Evolutionary conservation across 2,113 vertebrate species (phyloP).

Genomic region (Phasianus colchicus): DNA sequence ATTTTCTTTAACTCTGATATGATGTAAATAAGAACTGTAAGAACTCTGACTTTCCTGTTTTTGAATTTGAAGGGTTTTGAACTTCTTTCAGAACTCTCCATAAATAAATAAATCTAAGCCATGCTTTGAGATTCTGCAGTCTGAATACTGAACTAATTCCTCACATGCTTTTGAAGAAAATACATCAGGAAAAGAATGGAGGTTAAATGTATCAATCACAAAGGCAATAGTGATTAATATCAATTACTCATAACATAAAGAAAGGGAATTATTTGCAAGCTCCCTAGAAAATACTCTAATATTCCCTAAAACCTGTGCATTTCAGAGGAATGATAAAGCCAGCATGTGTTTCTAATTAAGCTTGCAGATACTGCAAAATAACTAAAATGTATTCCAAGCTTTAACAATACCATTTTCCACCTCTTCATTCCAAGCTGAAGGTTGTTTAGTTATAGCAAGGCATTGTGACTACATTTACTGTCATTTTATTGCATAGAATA

Average conservation of each 20-base stretch:
- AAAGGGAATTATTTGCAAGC: neutral
- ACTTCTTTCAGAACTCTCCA: neutral
- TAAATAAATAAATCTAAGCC: neutral
- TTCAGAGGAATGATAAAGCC: constrained; percentile 19
- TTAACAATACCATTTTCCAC: neutral
- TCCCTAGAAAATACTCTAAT: neutral
- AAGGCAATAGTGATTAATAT: neutral
- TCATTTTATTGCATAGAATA: neutral
- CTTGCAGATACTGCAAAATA: constrained; percentile 59
- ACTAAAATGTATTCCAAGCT: constrained; percentile 42
- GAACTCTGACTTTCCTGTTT: neutral
- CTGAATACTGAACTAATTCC: neutral
- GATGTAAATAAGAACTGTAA: neutral
- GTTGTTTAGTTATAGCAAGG: neutral
- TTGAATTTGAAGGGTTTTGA: neutral
- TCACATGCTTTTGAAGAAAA: neutral
- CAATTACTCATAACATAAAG: neutral
- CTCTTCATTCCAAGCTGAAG: neutral
- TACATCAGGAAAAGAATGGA: neutral
- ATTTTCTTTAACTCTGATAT: neutral
- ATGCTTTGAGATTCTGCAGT: neutral
- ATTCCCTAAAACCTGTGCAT: neutral
- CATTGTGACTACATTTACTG: neutral
- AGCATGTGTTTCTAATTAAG: constrained; percentile 71
- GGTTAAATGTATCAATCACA: neutral